Conservation (phyloP, 1,140 invertebrate species). For the Drosophila kepulauana region DNA sequence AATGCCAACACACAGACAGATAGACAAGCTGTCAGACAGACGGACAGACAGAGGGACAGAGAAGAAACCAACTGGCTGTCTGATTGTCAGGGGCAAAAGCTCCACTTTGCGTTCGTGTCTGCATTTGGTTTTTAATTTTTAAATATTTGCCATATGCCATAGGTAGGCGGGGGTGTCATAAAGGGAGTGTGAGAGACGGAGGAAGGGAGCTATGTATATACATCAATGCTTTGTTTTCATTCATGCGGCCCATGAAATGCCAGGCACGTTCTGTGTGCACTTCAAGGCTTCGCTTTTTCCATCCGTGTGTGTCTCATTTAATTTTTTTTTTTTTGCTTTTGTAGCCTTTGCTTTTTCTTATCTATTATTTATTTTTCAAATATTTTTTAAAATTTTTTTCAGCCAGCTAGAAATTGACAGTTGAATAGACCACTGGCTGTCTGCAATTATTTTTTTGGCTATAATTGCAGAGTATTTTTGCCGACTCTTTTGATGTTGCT, state of each 20-base stretch:
- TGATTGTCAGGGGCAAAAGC: conserved; percentile 47
- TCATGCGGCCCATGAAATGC: conserved; percentile 55
- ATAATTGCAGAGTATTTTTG: background rate
- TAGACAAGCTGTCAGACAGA: conserved; percentile 12
- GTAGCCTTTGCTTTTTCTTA: conserved; percentile 43
- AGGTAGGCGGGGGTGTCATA: background rate
- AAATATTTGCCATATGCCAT: conserved; percentile 51
- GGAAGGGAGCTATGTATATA: conserved; percentile 6
- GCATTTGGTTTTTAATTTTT: conserved; percentile 66
- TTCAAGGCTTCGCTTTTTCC: conserved; percentile 61
- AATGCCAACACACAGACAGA: conserved; percentile 50
- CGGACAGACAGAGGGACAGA: conserved; percentile 9
- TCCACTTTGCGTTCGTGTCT: conserved; percentile 51
- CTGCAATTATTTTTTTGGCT: conserved; percentile 1
- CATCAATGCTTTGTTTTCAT: conserved; percentile 62
- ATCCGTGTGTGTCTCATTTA: conserved; percentile 19
- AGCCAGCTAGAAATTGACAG: conserved; percentile 70
- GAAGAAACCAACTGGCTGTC: conserved; percentile 5
- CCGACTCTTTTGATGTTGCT: background rate
- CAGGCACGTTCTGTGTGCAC: conserved; percentile 53
- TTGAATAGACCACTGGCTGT: conserved; percentile 38
- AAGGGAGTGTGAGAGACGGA: background rate
- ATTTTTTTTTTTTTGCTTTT: conserved; percentile 23
- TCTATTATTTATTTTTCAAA: conserved; percentile 37
- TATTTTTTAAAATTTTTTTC: conserved; percentile 34